Evolutionary conservation across 2,888 invertebrate genomes (phyloP).

Genomic region (Neoaliturus tenellus): DNA sequence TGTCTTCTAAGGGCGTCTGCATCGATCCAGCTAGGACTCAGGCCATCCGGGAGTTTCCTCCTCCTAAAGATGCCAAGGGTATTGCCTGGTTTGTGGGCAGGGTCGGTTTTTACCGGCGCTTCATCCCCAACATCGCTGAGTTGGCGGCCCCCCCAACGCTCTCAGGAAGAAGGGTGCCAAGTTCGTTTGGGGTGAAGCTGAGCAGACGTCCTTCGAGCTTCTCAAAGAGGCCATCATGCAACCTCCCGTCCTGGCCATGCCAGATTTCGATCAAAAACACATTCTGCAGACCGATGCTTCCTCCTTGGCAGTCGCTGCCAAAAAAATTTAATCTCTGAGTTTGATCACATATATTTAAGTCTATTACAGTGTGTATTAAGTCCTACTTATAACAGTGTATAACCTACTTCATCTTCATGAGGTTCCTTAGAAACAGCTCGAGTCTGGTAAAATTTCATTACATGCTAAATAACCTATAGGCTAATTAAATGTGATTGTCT

Average conservation of each 20-base stretch:
- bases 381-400: no score
- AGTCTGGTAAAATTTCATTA: no score
- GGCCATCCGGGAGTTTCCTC: constrained; percentile 57
- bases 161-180: constrained; percentile 56
- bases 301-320: constrained; percentile 39
- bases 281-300: constrained; percentile 47
- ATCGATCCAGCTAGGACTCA: constrained; percentile 61
- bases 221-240: constrained; percentile 32
- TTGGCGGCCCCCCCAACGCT: constrained; percentile 64
- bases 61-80: constrained; percentile 59
- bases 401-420: no score
- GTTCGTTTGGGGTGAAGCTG: constrained; percentile 3
- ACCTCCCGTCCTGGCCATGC: constrained; percentile 41
- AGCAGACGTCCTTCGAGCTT: constrained; percentile 40
- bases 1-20: constrained; percentile 54
- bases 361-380: no score
- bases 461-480: no score
- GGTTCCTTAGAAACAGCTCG: no score
- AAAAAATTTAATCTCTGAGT: no score
- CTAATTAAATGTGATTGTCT: no score
- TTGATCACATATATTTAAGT: no score
- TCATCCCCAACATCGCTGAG: constrained; percentile 63
- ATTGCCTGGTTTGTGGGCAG: constrained; percentile 65
- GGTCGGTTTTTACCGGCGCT: constrained; percentile 66
- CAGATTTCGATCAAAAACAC: constrained; percentile 33